phyloP scores from a whole-genome alignment of 2,888 invertebrate species.

The Caenorhabditis sp. region DNA sequence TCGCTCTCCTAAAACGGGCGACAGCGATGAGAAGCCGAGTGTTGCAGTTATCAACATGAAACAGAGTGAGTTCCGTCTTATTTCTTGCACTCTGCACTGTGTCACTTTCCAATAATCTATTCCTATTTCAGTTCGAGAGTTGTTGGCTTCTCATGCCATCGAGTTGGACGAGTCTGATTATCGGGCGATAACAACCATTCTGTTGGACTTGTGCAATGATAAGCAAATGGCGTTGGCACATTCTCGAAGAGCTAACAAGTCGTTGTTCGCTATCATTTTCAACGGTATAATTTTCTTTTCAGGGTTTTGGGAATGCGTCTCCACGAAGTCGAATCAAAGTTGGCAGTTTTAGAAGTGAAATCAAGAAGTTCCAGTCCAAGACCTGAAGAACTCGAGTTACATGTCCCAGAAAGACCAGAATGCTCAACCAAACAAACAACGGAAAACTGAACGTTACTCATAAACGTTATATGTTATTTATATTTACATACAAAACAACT shows the following conservation, averaged over 20 bases:
- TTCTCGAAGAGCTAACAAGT: conserved; percentile 92
- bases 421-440: neutral
- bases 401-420: conserved; percentile 18
- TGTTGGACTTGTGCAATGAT: conserved; percentile 91
- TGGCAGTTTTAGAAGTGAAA: conserved; percentile 57
- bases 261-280: conserved; percentile 6
- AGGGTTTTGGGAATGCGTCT: conserved; percentile 91
- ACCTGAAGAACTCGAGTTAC: conserved; percentile 42
- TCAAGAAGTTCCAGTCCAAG: conserved; percentile 65
- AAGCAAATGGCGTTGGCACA: conserved; percentile 91
- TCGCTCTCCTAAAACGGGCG: conserved; percentile 57
- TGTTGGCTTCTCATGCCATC: conserved; percentile 72
- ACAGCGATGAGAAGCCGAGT: conserved; percentile 65
- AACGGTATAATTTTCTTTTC: conserved; percentile 34
- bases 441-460: neutral
- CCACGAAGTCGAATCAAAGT: conserved; percentile 88
- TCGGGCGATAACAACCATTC: conserved; percentile 89
- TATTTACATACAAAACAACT: conserved; percentile 59
- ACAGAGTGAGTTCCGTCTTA: conserved; percentile 62
- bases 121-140: conserved; percentile 68
- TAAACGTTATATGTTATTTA: conserved; percentile 11
- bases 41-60: conserved; percentile 77
- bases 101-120: neutral
- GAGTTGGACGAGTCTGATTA: conserved; percentile 86
- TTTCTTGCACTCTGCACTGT: neutral